phyloP scores from a whole-genome alignment of 2,113 vertebrate species.

The Gadus macrocephalus region DNA sequence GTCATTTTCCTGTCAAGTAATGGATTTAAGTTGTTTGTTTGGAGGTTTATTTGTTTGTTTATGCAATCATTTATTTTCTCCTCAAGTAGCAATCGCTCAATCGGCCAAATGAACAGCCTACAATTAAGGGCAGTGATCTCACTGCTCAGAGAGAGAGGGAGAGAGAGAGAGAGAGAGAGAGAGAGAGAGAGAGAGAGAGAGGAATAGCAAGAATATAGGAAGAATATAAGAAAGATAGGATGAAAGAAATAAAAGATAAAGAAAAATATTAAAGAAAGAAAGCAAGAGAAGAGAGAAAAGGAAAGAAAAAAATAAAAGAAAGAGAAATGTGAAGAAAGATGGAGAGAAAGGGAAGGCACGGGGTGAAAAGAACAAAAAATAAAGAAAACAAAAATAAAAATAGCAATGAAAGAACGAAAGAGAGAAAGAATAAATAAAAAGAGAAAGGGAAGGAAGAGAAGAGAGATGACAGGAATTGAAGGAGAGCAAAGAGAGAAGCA shows the following conservation, averaged over 20 bases:
- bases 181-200: conserved; percentile 9
- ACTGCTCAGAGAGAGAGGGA: neutral
- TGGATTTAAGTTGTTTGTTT: too few species aligned
- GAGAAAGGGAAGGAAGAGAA: neutral
- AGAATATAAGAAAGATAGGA: too few species aligned
- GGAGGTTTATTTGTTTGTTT: too few species aligned
- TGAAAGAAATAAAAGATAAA: neutral
- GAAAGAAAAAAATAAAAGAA: neutral
- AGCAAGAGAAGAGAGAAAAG: neutral
- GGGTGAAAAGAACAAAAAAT: neutral
- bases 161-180: conserved; percentile 23
- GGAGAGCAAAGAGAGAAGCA: too few species aligned
- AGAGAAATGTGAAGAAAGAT: neutral
- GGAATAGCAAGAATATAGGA: neutral
- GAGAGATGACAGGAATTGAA: too few species aligned
- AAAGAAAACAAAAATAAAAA: neutral
- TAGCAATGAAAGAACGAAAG: neutral
- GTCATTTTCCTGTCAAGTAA: too few species aligned
- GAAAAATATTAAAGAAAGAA: too few species aligned
- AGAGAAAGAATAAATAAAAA: neutral
- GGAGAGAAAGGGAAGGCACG: neutral
- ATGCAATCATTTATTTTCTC: conserved; percentile 12
- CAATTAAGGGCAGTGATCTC: conserved; percentile 43
- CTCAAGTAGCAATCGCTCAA: conserved; percentile 16
- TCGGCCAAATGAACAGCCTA: conserved; percentile 37